A percentile compares a stretch with the other conserved stretches of the same genome.
Conservation (phyloP, 2,888 invertebrate species). For the Brenthis ino region DNA sequence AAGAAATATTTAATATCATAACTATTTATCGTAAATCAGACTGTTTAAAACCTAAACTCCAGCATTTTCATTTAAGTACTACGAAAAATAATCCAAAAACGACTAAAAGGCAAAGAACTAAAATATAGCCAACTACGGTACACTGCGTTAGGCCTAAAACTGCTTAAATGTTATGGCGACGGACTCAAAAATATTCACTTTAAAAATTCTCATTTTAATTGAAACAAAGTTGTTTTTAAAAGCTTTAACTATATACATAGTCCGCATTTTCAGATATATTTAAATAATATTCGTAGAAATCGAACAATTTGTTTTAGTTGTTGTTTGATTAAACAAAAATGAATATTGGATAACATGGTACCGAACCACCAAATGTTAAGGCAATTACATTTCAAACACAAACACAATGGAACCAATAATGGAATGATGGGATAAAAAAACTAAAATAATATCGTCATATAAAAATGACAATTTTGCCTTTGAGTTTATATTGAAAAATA, state of each 20-base stretch:
- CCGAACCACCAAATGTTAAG: conserved; percentile 27
- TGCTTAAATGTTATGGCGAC: background rate
- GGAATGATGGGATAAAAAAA: conserved; percentile 59
- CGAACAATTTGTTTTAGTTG: conserved; percentile 36
- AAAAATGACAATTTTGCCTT: conserved; percentile 64
- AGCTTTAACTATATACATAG: no score
- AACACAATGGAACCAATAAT: conserved; percentile 68
- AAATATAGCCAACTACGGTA: background rate
- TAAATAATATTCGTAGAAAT: conserved; percentile 4
- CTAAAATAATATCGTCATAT: conserved; percentile 61
- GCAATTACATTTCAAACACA: conserved; percentile 51
- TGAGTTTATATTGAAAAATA: conserved; percentile 70
- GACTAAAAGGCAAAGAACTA: background rate
- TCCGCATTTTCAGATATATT: background rate
- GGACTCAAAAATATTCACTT: background rate
- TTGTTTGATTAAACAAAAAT: conserved; percentile 43
- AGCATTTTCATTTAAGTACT: conserved; percentile 12
- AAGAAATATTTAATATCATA: background rate
- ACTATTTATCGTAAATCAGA: no score
- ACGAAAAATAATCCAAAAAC: background rate
- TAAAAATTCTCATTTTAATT: no score
- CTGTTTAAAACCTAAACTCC: conserved; percentile 31
- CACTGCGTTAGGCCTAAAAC: conserved; percentile 8
- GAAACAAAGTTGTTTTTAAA: no score
- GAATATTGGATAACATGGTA: conserved; percentile 16